These are phyloP conservation scores for Paramisgurnus dabryanus DNA, from an alignment of 2,113 vertebrate genomes.

Conservation along the genomic window DNA sequence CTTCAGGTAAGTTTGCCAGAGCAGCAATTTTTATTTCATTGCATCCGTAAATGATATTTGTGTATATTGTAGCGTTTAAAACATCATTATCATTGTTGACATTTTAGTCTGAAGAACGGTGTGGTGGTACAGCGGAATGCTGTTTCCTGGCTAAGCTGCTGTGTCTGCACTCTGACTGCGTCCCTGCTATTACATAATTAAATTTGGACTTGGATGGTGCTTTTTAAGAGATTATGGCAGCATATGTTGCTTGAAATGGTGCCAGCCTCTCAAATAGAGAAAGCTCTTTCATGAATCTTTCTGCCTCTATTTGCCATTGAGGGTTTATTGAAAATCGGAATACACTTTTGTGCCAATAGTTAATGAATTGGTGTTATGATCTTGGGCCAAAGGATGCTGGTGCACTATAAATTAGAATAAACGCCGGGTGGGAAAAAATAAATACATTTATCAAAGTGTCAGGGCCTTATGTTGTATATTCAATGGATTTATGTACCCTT, in stretches of 20 bases:
- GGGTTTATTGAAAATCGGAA: constrained; percentile 80
- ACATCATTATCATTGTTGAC: constrained; percentile 13
- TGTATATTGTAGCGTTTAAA: constrained; percentile 8
- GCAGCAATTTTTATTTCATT: background rate
- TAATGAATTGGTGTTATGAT: constrained; percentile 85
- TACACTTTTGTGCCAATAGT: constrained; percentile 71
- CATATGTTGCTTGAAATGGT: constrained; percentile 92
- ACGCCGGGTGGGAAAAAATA: constrained; percentile 54
- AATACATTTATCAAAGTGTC: constrained; percentile 60
- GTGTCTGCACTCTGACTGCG: constrained; percentile 89
- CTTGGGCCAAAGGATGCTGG: constrained; percentile 71
- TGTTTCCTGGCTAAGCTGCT: constrained; percentile 75
- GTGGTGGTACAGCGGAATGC: constrained; percentile 1
- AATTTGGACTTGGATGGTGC: constrained; percentile 87
- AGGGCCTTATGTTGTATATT: constrained; percentile 28
- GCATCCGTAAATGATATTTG: background rate
- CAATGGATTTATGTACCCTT: constrained; percentile 61
- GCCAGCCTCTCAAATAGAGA: constrained; percentile 81
- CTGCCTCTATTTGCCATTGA: constrained; percentile 71
- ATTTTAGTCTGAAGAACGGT: constrained; percentile 16
- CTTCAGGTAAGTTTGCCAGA: too few relatives aligned
- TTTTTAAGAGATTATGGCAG: constrained; percentile 97
- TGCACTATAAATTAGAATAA: constrained; percentile 74
- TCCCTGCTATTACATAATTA: constrained; percentile 98
- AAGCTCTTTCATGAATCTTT: constrained; percentile 70